Base-by-base conservation (phyloP, 92 coral and sea anemone genomes). In the Muricea muricata region DNA sequence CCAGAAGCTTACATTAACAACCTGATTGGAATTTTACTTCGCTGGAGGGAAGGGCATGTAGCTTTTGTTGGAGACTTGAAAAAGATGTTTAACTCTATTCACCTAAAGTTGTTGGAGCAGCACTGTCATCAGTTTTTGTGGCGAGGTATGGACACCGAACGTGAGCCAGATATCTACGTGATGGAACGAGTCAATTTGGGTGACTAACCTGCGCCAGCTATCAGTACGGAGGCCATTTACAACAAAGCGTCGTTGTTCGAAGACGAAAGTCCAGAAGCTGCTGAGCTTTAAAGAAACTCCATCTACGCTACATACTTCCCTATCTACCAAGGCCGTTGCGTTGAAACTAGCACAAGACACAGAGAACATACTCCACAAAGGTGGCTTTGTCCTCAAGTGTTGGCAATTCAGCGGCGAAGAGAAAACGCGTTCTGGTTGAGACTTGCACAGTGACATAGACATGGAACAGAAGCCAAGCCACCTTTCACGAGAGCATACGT, bases 1-100 rank as follows among this genome's bases (percentile, higher is more conserved):
- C 94, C 92, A 50, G 88, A 85, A 54, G 42, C 73, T 14, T 91
- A 88, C 86, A 76, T 90, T 89, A 83, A 90, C 89, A 83, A 89
- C 42, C 80, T 86, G 28, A 48, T 88, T 11, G 92, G 92, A 25
- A 61, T 88, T 20, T 26, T 88, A 34, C 35, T 91, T 20, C 89
- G 92, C 45, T 91, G 91, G 91, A 85, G 90, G 8, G 92, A 82
- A 48, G 90, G 78, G 37, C 79, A 76, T n/a, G 86, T 88, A 18
- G 87, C 91, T 6, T 24, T 91, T 0, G 81, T 84, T 0, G 92
- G 92, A 45, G 83, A 79, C 63, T 84, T 84, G 11, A 18, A 39
- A 13, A 89, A 72, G 58, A 89, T 87, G 89, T 87, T 82, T 72
- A 60, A 91, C 78, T 71, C 91, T 0, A 40, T 85, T 30, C 66